Percentiles rank a stretch among this genome's conserved stretches.
phyloP scores from a whole-genome alignment of 2,888 invertebrate species.

The Syritta pipiens region DNA sequence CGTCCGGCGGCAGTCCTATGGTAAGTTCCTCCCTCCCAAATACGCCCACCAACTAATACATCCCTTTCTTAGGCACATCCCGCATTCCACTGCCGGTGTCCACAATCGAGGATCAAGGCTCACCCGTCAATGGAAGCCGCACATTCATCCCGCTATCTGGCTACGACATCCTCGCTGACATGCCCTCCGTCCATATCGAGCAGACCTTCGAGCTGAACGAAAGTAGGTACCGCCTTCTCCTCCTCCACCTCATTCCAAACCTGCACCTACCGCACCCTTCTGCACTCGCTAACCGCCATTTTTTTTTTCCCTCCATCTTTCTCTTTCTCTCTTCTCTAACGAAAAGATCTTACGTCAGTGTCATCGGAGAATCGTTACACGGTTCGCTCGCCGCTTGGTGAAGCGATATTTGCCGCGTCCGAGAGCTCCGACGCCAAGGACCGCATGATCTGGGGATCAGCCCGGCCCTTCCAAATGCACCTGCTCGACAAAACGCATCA shows the following conservation, averaged over 20 bases:
- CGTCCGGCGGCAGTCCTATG: conserved; percentile 58
- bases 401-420: conserved; percentile 87
- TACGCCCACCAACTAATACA: background rate
- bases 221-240: conserved; percentile 80
- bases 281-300: background rate
- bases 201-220: conserved; percentile 89
- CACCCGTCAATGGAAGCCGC: conserved; percentile 70
- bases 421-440: conserved; percentile 84
- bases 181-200: conserved; percentile 86
- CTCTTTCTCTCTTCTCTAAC: too few relatives aligned
- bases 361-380: conserved; percentile 87
- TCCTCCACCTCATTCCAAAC: background rate
- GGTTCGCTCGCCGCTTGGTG: conserved; percentile 85
- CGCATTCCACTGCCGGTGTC: conserved; percentile 75
- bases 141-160: conserved; percentile 82
- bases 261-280: background rate
- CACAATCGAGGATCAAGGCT: conserved; percentile 72
- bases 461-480: conserved; percentile 87
- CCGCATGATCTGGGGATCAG: conserved; percentile 85
- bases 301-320: conserved; percentile 3
- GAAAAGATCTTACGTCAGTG: conserved; percentile 78
- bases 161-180: conserved; percentile 85
- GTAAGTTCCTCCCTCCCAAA: background rate
- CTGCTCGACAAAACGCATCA: conserved; percentile 90
- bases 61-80: conserved; percentile 55